A percentile compares a stretch with the other conserved stretches of the same genome.
Conservation (phyloP, 2,113 vertebrate genomes). For the Platysteira castanea region DNA sequence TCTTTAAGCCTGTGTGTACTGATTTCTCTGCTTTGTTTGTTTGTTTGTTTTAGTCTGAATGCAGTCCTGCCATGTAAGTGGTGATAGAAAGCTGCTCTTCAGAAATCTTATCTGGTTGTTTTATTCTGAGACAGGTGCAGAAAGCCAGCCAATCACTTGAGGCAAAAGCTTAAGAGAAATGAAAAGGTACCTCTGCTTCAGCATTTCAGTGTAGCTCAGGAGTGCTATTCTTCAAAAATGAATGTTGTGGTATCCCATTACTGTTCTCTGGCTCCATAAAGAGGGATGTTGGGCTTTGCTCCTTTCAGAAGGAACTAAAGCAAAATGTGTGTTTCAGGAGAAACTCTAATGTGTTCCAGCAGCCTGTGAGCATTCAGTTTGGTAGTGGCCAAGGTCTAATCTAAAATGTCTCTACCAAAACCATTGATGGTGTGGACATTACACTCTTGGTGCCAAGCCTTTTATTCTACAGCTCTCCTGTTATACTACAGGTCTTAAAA, state of each 20-base stretch:
- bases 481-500: background rate
- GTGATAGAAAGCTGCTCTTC: background rate
- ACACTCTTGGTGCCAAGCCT: background rate
- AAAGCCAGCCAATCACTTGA: background rate
- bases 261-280: background rate
- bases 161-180: background rate
- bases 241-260: background rate
- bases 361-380: background rate
- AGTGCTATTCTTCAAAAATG: background rate
- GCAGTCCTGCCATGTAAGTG: background rate
- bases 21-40: background rate
- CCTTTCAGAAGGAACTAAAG: background rate
- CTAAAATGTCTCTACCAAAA: background rate
- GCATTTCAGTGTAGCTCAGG: background rate
- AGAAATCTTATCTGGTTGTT: background rate
- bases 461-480: background rate
- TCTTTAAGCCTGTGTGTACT: rapidly evolving
- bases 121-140: background rate
- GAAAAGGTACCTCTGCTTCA: background rate
- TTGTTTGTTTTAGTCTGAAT: background rate
- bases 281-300: background rate
- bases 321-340: background rate
- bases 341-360: background rate
- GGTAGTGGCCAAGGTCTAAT: background rate
- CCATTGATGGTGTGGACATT: background rate